Evolutionary conservation across 2,797 vertebrate species (phyloP).

Genomic region (Calcarius lapponicus): DNA sequence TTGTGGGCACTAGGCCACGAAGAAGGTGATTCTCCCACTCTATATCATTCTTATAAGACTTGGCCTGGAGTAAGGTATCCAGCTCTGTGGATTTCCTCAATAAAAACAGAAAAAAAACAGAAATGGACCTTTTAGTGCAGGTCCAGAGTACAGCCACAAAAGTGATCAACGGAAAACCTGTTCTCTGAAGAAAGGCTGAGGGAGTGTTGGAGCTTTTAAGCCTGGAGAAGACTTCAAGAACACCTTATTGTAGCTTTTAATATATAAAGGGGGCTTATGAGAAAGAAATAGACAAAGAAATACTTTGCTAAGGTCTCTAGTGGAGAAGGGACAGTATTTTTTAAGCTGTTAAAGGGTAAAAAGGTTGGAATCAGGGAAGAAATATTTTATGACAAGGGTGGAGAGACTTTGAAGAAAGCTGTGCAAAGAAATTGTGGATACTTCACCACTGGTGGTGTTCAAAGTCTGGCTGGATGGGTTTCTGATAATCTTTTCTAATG

Average conservation of each 20-base stretch:
- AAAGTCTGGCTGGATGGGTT: not conserved
- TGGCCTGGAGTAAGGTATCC: not conserved
- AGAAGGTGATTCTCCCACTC: not conserved
- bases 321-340: not conserved
- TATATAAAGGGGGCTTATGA: not conserved
- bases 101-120: not conserved
- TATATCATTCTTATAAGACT: not conserved
- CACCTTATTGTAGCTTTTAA: not conserved
- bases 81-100: not conserved
- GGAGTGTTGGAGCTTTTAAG: not conserved
- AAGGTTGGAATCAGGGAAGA: not conserved
- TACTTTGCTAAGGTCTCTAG: not conserved
- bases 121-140: not conserved
- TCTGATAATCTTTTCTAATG: not conserved
- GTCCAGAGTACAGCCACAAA: not conserved
- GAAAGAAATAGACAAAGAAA: not conserved
- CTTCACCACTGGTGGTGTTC: accelerated
- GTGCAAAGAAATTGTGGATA: not conserved
- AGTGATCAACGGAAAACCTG: accelerated
- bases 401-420: not conserved
- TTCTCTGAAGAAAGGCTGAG: not conserved
- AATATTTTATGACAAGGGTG: not conserved
- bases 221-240: not conserved
- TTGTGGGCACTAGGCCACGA: accelerated
- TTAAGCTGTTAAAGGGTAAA: not conserved